Percentiles rank a stretch among this genome's conserved stretches.
Conservation (phyloP, 2,113 vertebrate species). For the Labeo rohita region DNA sequence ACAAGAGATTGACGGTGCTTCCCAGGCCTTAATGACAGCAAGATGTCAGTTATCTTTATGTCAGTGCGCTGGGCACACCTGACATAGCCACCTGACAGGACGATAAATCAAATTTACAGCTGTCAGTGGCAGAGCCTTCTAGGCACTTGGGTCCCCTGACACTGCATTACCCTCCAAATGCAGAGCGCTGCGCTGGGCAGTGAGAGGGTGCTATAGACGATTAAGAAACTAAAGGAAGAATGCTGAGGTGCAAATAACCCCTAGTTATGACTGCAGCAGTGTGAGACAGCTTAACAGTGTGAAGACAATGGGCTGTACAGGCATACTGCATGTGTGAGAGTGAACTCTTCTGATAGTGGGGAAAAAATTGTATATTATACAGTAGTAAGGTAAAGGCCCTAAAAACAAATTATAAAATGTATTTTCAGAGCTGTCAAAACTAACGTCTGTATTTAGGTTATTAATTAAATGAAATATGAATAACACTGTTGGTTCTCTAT, state of each 20-base stretch:
- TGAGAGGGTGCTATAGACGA: slow-evolving; percentile 57
- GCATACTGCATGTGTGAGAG: not conserved
- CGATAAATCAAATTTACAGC: slow-evolving; percentile 74
- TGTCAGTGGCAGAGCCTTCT: slow-evolving; percentile 60
- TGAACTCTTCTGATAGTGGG: too few species aligned
- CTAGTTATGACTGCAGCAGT: slow-evolving; percentile 60
- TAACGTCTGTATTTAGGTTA: not conserved
- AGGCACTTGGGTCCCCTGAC: slow-evolving; percentile 68
- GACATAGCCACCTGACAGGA: slow-evolving; percentile 70
- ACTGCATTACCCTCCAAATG: slow-evolving; percentile 66
- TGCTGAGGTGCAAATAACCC: slow-evolving; percentile 56
- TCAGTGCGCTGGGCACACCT: slow-evolving; percentile 66
- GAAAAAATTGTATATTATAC: too few species aligned
- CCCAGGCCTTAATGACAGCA: slow-evolving; percentile 57
- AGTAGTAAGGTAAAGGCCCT: too few species aligned
- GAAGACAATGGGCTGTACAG: not conserved
- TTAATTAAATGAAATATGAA: too few species aligned
- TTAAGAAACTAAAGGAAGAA: slow-evolving; percentile 66
- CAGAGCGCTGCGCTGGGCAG: slow-evolving; percentile 23
- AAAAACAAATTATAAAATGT: not conserved
- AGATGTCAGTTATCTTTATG: slow-evolving; percentile 70
- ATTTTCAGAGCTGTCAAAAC: not conserved
- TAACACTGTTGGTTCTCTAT: not conserved
- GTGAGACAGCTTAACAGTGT: slow-evolving; percentile 24
- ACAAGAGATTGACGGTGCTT: slow-evolving; percentile 51